Evolutionary conservation across 2,888 invertebrate genomes (phyloP).

Genomic region (Agapostemon virescens): DNA sequence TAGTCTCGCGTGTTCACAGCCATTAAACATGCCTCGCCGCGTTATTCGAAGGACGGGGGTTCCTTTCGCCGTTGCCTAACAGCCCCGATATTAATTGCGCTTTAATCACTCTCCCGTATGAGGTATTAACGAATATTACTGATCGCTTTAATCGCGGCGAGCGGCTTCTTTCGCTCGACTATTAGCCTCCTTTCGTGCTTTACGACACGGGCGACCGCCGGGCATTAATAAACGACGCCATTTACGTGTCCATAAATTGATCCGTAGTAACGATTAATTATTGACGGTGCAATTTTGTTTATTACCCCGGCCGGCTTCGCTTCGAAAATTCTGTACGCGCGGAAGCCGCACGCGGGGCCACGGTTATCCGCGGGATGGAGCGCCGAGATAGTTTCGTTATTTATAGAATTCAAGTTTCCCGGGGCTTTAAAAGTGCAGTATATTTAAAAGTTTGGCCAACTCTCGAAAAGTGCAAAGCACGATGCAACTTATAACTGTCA

Average conservation of each 20-base stretch:
- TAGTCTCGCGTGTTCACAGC: neutral
- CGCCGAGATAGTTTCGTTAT: conserved; percentile 51
- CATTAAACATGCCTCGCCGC: neutral
- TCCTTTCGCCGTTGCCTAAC: neutral
- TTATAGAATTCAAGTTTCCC: conserved; percentile 52
- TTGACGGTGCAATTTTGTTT: conserved; percentile 45
- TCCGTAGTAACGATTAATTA: conserved; percentile 37
- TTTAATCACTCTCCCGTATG: neutral
- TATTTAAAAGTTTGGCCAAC: conserved; percentile 50
- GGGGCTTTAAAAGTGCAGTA: conserved; percentile 37
- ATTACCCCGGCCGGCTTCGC: conserved; percentile 13
- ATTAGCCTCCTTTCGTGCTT: neutral
- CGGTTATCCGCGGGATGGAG: conserved; percentile 34
- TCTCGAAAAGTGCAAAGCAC: conserved; percentile 46
- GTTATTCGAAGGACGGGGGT: neutral
- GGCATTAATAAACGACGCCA: conserved; percentile 11
- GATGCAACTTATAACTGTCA: conserved; percentile 43
- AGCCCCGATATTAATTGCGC: conserved; percentile 1
- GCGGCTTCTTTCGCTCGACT: neutral
- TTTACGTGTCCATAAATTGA: conserved; percentile 32
- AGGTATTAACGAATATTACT: conserved; percentile 2
- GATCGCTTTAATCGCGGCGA: neutral
- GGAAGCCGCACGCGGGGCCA: neutral
- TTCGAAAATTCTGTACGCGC: conserved; percentile 20
- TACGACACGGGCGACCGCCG: neutral